phyloP scores from a whole-genome alignment of 2,797 vertebrate genomes.

The Podarcis siculus region DNA sequence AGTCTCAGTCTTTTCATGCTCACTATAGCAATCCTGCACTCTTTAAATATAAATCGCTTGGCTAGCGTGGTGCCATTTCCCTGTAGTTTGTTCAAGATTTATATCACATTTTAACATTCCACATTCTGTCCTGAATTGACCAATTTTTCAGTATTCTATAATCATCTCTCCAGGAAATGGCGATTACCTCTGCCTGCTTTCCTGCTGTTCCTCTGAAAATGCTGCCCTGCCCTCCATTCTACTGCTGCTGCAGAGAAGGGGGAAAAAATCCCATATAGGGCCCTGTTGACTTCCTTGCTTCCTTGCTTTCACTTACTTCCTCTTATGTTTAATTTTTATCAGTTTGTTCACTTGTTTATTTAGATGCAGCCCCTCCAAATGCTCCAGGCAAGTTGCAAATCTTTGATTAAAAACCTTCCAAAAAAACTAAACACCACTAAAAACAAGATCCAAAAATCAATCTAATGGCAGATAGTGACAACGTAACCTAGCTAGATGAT shows the following conservation, averaged over 20 bases:
- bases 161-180: slow-evolving; percentile 43
- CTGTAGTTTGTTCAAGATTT: slow-evolving; percentile 50
- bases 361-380: neutral
- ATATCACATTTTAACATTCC: slow-evolving; percentile 31
- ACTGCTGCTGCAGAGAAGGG: neutral
- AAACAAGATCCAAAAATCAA: neutral
- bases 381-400: neutral
- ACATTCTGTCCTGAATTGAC: slow-evolving; percentile 38
- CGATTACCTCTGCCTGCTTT: accelerated
- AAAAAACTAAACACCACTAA: neutral
- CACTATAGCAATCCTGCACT: neutral
- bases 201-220: neutral
- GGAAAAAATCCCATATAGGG: neutral
- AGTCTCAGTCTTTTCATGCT: neutral
- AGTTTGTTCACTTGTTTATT: neutral
- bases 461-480: neutral
- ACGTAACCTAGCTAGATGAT: neutral
- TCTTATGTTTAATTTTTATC: neutral
- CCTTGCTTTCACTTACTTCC: neutral
- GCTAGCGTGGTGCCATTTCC: slow-evolving; percentile 9
- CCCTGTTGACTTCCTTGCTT: neutral
- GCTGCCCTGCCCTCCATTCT: neutral
- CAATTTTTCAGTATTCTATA: slow-evolving; percentile 58
- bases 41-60: slow-evolving; percentile 32
- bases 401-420: neutral